Evolutionary conservation across 2,113 vertebrate species (phyloP).

Genomic region (Harpagus bidentatus): DNA sequence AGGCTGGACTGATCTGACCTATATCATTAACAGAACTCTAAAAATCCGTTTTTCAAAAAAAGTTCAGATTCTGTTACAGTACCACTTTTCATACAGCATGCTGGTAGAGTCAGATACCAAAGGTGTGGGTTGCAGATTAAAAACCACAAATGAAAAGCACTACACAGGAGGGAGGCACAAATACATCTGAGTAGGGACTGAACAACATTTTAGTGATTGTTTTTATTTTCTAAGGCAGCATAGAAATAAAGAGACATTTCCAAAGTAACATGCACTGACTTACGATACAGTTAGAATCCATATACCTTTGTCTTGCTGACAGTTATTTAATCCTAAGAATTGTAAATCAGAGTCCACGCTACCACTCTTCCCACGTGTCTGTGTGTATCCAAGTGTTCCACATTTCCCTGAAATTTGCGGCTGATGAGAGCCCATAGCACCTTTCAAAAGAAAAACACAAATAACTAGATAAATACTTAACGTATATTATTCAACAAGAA

Average conservation of each 20-base stretch:
- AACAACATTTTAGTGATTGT: fast-evolving
- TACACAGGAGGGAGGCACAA: background rate
- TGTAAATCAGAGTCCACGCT: constrained; percentile 84
- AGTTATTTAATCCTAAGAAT: constrained; percentile 69
- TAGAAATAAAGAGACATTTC: background rate
- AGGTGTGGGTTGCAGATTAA: background rate
- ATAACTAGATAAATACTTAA: background rate
- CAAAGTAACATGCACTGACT: background rate
- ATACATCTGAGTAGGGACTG: fast-evolving
- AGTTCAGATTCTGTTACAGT: background rate
- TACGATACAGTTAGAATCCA: background rate
- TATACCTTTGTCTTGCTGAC: constrained; percentile 79
- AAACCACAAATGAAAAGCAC: background rate
- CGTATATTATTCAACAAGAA: fast-evolving
- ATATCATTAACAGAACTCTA: background rate
- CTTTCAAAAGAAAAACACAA: constrained; percentile 20
- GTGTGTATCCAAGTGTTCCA: constrained; percentile 59
- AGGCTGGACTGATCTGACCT: background rate
- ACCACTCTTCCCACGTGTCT: constrained; percentile 71
- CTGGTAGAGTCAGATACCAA: background rate
- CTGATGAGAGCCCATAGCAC: constrained; percentile 68
- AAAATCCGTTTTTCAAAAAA: background rate
- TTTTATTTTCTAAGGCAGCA: background rate
- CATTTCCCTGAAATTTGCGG: constrained; percentile 66
- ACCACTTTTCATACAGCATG: background rate